A percentile compares a stretch with the other conserved stretches of the same genome.
Conservation (phyloP, 2,113 vertebrate genomes). For the Chionis minor region DNA sequence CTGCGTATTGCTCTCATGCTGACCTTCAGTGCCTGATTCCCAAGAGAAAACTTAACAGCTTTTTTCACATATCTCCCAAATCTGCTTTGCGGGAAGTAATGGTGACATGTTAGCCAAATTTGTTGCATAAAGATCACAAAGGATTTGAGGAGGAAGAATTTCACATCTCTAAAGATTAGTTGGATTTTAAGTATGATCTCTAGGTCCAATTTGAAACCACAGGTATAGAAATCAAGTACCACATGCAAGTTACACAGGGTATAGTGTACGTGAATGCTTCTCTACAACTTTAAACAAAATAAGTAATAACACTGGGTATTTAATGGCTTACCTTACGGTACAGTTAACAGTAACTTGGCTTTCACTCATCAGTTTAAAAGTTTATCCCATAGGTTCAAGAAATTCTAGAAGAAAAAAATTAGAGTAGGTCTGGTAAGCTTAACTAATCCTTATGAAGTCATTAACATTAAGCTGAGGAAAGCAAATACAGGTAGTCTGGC, state of each 20-base stretch:
- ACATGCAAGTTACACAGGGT: neutral
- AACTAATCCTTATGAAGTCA: neutral
- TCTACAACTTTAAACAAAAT: neutral
- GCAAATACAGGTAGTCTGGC: neutral
- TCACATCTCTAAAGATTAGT: neutral
- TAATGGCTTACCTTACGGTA: neutral
- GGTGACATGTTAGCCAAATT: neutral
- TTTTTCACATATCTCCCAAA: neutral
- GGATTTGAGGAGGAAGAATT: neutral
- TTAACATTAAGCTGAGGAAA: neutral
- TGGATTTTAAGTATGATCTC: neutral
- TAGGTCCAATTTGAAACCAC: neutral
- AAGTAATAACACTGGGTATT: neutral
- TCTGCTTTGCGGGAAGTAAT: neutral
- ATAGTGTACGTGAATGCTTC: neutral
- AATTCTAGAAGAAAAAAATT: neutral
- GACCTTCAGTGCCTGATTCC: neutral
- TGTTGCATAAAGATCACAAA: neutral
- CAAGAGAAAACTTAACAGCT: neutral
- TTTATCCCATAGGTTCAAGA: fast-evolving
- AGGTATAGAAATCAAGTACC: neutral
- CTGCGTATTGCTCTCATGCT: neutral
- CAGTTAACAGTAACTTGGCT: neutral
- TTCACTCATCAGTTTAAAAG: neutral
- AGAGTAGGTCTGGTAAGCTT: neutral